Base-by-base conservation (phyloP, 1,140 invertebrate species). In the Musca domestica region DNA sequence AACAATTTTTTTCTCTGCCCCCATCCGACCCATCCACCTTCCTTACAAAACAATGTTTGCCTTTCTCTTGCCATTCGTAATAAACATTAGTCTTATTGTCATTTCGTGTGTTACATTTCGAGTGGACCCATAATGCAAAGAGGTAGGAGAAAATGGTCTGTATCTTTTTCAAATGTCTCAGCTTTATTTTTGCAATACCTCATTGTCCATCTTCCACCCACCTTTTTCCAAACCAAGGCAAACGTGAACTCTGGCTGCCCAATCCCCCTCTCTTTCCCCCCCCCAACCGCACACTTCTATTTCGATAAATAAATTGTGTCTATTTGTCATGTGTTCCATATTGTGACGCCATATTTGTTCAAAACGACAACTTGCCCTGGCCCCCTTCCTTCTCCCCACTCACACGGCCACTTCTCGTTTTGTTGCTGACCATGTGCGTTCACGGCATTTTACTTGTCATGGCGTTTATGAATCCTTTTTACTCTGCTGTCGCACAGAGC, bases 41-140 rank as follows among this genome's bases (percentile, higher is more conserved):
- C 5, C 3, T 17, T 58, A n/a, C 7, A 15, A 22, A 9, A 25
- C 19, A 61, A 48, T 63, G 20, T 48, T 64, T 49, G 34, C 46
- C n/a, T 52, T 64, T 64, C 41, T 64, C 63, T 52, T 2, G 12
- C 49, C 25, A 47, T 64, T 64, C 25, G 20, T 64, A 48, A 49
- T 64, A 49, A 47, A 49, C 63, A 64, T 64, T 64, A 64, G 23
- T 64, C 56, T 61, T 61, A 61, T 61, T 61, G 56, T 20, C 56
- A 34, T 61, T 61, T 61, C 34, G 17, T 61, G 19, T 17, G 30
- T 61, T 61, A 61, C 56, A 61, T 34, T 61, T n/a, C 14, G 34
- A 12, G 34, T 41, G 34, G 34, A 41, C 2, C 34, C 34, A 12
- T 41, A 5, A 41, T 5, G 10, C 10, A 41, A 41, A 41, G 34